Evolutionary conservation across 2,888 invertebrate genomes (phyloP).

Genomic region (Heliconius ethilla): DNA sequence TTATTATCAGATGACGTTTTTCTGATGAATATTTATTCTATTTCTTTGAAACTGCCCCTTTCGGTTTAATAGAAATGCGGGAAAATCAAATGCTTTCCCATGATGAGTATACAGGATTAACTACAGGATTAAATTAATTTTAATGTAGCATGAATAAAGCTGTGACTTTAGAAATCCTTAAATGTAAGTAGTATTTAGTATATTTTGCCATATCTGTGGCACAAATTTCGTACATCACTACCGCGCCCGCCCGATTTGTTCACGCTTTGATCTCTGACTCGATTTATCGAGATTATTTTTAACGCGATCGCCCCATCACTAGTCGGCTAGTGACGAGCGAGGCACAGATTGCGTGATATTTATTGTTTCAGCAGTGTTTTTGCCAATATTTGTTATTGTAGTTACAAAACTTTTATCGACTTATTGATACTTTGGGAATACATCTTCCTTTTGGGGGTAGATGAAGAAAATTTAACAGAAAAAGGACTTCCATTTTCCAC

Average conservation of each 20-base stretch:
- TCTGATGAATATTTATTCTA: neutral
- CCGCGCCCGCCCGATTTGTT: slow-evolving; percentile 76
- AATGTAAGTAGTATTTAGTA: neutral
- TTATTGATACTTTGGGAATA: neutral
- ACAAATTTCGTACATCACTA: slow-evolving; percentile 44
- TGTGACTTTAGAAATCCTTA: neutral
- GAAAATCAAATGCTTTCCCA: neutral
- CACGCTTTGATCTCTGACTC: slow-evolving; percentile 78
- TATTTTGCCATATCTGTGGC: slow-evolving; percentile 53
- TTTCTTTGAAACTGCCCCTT: neutral
- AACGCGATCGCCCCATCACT: slow-evolving; percentile 78
- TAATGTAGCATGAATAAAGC: neutral
- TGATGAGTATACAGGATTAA: neutral
- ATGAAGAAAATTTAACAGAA: neutral
- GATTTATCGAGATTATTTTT: slow-evolving; percentile 82
- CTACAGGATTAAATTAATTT: too few relatives aligned
- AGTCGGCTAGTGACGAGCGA: slow-evolving; percentile 64
- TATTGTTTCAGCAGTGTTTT: slow-evolving; percentile 42
- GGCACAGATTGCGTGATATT: slow-evolving; percentile 44
- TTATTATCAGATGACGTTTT: slow-evolving; percentile 6
- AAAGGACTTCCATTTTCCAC: neutral
- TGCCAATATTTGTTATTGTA: slow-evolving; percentile 26
- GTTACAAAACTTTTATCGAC: slow-evolving; percentile 12
- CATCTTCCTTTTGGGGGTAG: neutral
- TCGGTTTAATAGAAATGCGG: neutral